Base-by-base conservation (phyloP, 2,888 invertebrate genomes). In the Ferdinandea cuprea region DNA sequence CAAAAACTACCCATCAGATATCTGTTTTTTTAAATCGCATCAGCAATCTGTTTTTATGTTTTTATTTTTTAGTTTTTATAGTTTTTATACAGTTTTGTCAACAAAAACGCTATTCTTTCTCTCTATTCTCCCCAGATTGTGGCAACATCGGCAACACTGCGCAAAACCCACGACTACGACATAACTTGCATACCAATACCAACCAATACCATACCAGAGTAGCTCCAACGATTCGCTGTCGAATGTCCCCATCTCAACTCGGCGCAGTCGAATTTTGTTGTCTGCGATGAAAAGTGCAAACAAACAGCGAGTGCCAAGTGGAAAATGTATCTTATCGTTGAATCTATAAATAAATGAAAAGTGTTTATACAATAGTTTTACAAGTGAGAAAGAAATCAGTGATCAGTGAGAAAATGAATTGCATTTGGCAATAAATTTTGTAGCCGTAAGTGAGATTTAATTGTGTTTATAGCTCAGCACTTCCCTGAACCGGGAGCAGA, bases 201-300 rank as follows among this genome's bases (percentile, higher is more conserved):
- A 46, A 76, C 56, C 63, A 50, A 74, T 17, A 71, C 71, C 52
- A 71, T 46, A 44, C 8, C 44, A 40, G 46, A 59, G 44, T 32
- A 78, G 78, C 76, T 71, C 80, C 81, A 81, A 81, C 69, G 56
- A 69, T 69, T n/a, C 58, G 44, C 28, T 65, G 32, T 35, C 40
- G 68, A 69, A 19, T 63, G 54, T 76, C 81, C 46, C 68, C 77
- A 81, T 76, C 71, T 58, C 71, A 59, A 72, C 65, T 72, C 56
- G 7, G 77, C 77, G 77, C 81, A 81, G 81, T 81, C 71, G 65
- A 71, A 65, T 58, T 66, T 71, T 54, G 79, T 79, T 56, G 81
- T 81, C 71, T 81, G 77, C 71, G 44, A 66, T 59, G 81, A 66
- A 77, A 54, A 81, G 77, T 77, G 77, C 69, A 71, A 40, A 50